Percentiles rank a stretch among this genome's conserved stretches.
Evolutionary conservation across 2,113 vertebrate species (phyloP).

Genomic region (Hystrix brachyura): DNA sequence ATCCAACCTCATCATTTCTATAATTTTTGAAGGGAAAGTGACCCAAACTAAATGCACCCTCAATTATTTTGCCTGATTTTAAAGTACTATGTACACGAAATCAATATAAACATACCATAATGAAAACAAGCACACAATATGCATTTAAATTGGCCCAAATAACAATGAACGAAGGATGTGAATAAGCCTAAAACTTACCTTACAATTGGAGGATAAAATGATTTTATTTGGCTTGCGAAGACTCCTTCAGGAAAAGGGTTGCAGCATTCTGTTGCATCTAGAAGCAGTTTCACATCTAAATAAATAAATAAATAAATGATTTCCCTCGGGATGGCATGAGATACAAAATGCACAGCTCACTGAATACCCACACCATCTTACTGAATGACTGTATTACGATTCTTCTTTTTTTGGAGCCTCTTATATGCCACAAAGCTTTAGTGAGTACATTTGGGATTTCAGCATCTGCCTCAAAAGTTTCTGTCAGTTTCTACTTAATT

Average conservation of each 20-base stretch:
- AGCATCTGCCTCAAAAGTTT: neutral
- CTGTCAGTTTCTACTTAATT: neutral
- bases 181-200: constrained; percentile 1
- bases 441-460: neutral
- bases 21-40: constrained; percentile 15
- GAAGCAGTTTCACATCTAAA: neutral
- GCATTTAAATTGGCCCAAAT: neutral
- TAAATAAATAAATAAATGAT: neutral
- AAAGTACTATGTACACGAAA: neutral
- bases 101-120: neutral
- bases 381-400: neutral
- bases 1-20: neutral
- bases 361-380: neutral
- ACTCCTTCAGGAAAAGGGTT: neutral
- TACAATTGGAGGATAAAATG: neutral
- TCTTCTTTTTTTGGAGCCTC: neutral
- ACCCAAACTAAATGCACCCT: neutral
- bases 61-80: neutral
- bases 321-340: neutral
- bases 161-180: neutral
- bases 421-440: neutral
- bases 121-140: neutral
- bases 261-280: neutral
- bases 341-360: neutral
- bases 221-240: neutral